Evolutionary conservation across 2,113 vertebrate genomes (phyloP), one percentile per base, ranked within the genome.

Genomic region (Circaetus cinerascens): DNA sequence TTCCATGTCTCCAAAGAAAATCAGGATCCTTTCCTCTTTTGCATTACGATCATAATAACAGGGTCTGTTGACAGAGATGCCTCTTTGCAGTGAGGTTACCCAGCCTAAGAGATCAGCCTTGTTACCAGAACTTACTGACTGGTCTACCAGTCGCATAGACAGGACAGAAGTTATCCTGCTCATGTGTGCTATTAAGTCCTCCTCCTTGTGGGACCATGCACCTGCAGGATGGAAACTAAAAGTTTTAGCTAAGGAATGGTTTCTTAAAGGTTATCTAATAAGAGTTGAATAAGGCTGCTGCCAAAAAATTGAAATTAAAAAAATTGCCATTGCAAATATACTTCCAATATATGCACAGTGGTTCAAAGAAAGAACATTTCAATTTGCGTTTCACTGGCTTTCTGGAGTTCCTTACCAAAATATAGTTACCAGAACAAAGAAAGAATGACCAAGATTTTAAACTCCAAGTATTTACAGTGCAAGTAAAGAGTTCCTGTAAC

Each of bases 61-160:
- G 0, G 0, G 3, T 18, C 21, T 46, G 10, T 71, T 62, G 9
- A 29, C 36, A 45, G 18, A 32, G 8, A 14, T 23, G 12, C 20
- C n/a, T 34, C 50, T 72, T 53, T 38, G 32, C 25, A 34, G 34
- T 7, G 12, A 45, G 48, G 8, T 56, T 66, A 69, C 20, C 29
- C n/a, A 41, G 34, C 23, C 7, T 15, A 45, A 43, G 27, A 10
- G 2, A 36, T 3, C 32, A 59, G n/a, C n/a, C 50, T 32, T 9
- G 11, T 11, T 63, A n/a, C 36, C 40, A 46, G 30, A 86, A 56
- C 14, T 45, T 46, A 45, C n/a, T 40, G 30, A 15, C 9, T 17
- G 21, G 2, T 59, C 18, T 50, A 15, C 29, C 16, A 5, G 53
- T 55, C 53, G 1, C 18, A 55, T 20, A 40, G 18, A 16, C 5